A percentile compares a stretch with the other conserved stretches of the same genome.
phyloP scores from a whole-genome alignment of 2,797 vertebrate genomes.

The Hyperoplus immaculatus region DNA sequence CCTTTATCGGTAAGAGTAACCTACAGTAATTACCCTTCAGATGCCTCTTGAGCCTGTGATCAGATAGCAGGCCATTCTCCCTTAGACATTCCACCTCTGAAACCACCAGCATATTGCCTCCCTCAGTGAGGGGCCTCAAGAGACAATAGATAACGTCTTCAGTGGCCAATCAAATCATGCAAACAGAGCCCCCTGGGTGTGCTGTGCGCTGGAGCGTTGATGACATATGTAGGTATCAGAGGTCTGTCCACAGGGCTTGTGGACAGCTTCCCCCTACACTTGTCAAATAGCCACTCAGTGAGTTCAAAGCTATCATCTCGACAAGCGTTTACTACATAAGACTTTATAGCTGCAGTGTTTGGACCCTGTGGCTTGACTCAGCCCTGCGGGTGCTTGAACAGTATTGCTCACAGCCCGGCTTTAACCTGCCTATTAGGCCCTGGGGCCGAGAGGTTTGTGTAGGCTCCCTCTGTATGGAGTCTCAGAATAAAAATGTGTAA shows the following conservation, averaged over 20 bases:
- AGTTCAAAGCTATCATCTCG: slow-evolving; percentile 2
- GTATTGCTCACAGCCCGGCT: neutral
- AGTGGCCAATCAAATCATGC: slow-evolving; percentile 43
- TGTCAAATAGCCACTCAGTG: neutral
- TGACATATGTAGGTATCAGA: slow-evolving; percentile 27
- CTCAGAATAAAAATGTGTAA: no score
- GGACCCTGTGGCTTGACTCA: neutral
- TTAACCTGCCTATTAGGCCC: no score
- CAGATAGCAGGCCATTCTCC: neutral
- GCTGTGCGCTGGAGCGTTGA: slow-evolving; percentile 15
- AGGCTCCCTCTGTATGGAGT: no score
- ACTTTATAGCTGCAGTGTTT: slow-evolving; percentile 14
- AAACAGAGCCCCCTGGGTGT: slow-evolving; percentile 17
- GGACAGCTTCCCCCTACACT: neutral
- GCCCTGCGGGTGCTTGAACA: slow-evolving; percentile 3
- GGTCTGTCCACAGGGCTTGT: slow-evolving; percentile 10
- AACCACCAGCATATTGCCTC: slow-evolving; percentile 7
- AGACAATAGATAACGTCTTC: slow-evolving; percentile 34
- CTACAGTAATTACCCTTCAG: neutral
- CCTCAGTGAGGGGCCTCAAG: slow-evolving; percentile 12
- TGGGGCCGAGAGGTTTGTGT: no score
- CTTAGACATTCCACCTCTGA: slow-evolving; percentile 6
- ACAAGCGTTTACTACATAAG: slow-evolving; percentile 1
- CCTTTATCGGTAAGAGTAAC: neutral
- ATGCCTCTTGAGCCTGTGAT: slow-evolving; percentile 7